phyloP scores from a whole-genome alignment of 2,797 vertebrate species.

The Gobionotothen gibberifrons region DNA sequence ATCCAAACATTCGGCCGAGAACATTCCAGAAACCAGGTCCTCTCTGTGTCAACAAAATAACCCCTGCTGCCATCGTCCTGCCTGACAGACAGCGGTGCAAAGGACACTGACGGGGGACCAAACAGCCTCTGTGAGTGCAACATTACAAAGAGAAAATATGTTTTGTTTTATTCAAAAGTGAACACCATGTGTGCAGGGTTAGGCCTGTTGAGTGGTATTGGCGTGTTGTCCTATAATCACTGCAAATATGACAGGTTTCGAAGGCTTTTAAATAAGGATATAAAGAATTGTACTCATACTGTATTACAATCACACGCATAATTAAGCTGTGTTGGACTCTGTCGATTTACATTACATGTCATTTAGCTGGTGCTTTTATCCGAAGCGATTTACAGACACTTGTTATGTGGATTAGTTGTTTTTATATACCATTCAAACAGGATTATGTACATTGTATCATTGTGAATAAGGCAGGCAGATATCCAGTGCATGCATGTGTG shows the following conservation, averaged over 20 bases:
- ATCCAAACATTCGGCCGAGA: conserved; percentile 87
- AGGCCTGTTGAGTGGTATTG: background rate
- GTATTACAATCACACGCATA: conserved; percentile 58
- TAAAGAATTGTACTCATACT: background rate
- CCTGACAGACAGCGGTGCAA: conserved; percentile 44
- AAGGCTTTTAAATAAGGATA: background rate
- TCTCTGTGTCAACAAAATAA: conserved; percentile 72
- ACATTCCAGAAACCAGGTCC: conserved; percentile 85
- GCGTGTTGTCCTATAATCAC: background rate
- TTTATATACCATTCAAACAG: conserved; percentile 74
- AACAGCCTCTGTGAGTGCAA: conserved; percentile 30
- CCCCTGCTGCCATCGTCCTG: conserved; percentile 45
- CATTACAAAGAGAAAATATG: conserved; percentile 26
- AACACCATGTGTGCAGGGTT: conserved; percentile 14
- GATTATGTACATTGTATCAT: conserved; percentile 75
- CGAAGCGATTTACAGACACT: background rate
- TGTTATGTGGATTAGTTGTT: conserved; percentile 77
- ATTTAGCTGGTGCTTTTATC: no score
- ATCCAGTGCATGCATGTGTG: conserved; percentile 60
- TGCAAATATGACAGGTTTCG: background rate
- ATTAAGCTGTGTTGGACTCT: conserved; percentile 64
- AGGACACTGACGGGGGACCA: conserved; percentile 45
- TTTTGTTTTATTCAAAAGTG: conserved; percentile 17
- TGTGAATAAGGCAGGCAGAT: conserved; percentile 62
- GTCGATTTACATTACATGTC: no score